phyloP scores from a whole-genome alignment of 2,113 vertebrate genomes.

The Cyanistes caeruleus region DNA sequence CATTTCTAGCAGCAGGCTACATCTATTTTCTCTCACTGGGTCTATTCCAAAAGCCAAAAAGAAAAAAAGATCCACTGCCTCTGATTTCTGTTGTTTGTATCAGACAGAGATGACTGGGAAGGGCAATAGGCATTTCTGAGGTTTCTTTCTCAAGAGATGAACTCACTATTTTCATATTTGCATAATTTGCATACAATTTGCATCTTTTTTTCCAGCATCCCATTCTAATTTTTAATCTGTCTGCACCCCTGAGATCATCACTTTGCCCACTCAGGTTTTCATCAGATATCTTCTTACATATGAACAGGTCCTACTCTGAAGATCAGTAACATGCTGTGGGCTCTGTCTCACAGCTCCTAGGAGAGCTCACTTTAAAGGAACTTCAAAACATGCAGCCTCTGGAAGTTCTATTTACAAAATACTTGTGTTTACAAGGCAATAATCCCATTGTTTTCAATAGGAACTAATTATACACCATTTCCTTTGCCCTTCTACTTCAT shows the following conservation, averaged over 20 bases:
- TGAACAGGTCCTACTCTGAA: neutral
- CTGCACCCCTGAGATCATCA: neutral
- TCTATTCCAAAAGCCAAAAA: neutral
- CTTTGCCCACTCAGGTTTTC: neutral
- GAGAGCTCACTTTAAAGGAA: neutral
- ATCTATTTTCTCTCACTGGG: neutral
- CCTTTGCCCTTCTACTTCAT: neutral
- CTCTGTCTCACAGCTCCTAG: neutral
- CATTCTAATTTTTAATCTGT: neutral
- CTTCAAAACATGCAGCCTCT: neutral
- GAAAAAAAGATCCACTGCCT: neutral
- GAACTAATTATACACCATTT: neutral
- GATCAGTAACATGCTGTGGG: neutral
- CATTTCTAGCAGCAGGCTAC: neutral
- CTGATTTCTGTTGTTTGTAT: neutral
- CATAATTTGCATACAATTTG: neutral
- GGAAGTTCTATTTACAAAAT: slow-evolving; percentile 21
- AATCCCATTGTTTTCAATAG: neutral
- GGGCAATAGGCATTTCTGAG: neutral
- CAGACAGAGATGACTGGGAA: neutral
- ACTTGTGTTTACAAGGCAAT: neutral
- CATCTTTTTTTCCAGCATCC: neutral
- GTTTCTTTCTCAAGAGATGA: neutral
- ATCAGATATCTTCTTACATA: neutral
- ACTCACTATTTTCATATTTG: neutral